A percentile compares a stretch with the other conserved stretches of the same genome.
phyloP scores from a whole-genome alignment of 2,113 vertebrate genomes.

The Hassar affinis region DNA sequence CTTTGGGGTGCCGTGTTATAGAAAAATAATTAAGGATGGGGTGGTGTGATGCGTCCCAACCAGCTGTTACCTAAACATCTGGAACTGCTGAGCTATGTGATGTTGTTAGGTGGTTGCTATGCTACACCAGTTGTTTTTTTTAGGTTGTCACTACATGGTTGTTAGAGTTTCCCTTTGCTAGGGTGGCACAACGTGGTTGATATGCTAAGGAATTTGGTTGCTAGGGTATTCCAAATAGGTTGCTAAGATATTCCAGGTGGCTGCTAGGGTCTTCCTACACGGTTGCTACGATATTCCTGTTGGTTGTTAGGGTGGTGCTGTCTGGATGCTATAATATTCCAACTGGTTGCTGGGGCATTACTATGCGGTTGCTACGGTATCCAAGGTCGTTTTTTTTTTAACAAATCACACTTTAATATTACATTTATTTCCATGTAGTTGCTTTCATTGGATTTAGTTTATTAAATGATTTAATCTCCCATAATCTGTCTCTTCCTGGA shows the following conservation, averaged over 20 bases:
- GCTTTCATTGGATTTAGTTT: not conserved
- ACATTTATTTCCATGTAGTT: not conserved
- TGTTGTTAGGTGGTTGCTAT: not conserved
- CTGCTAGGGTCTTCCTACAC: too few relatives aligned
- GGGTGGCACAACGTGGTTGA: too few relatives aligned
- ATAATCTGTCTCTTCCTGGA: constrained; percentile 22
- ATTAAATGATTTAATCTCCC: constrained; percentile 10
- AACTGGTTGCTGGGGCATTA: not conserved
- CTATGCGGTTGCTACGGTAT: not conserved
- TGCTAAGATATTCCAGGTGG: too few relatives aligned
- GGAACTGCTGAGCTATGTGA: too few relatives aligned
- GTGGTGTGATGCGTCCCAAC: too few relatives aligned
- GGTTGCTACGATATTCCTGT: not conserved
- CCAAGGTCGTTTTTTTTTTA: not conserved
- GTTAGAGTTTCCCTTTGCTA: too few relatives aligned
- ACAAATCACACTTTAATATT: not conserved
- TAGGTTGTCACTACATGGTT: too few relatives aligned
- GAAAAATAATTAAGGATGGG: not conserved
- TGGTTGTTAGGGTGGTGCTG: not conserved
- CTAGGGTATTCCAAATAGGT: too few relatives aligned
- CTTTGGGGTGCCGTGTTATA: not conserved
- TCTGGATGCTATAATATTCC: too few relatives aligned
- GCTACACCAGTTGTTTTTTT: not conserved
- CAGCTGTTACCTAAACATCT: too few relatives aligned
- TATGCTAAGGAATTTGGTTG: too few relatives aligned